Evolutionary conservation across 1,140 invertebrate species (phyloP).

Genomic region (Heliothis subflexa): DNA sequence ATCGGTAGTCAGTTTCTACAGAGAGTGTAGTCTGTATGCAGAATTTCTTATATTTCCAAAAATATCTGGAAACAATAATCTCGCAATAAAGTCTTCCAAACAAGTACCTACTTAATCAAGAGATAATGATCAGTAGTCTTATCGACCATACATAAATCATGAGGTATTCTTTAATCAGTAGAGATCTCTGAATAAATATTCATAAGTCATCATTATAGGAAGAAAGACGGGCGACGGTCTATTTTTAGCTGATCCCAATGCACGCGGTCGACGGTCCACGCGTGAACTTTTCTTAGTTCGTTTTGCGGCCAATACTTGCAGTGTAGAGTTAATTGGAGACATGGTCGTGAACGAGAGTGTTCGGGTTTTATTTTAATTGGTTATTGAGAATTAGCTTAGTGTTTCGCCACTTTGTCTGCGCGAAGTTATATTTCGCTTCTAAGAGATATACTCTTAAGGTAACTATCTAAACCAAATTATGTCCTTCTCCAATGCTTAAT

Average conservation of each 20-base stretch:
- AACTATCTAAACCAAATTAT: too few species aligned
- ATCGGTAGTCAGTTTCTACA: not conserved
- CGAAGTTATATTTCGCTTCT: too few species aligned
- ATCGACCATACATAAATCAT: too few species aligned
- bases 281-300: slow-evolving; percentile 15
- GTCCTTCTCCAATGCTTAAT: too few species aligned
- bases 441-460: too few species aligned
- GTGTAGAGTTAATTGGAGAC: slow-evolving; percentile 21
- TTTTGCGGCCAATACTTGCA: slow-evolving; percentile 11
- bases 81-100: too few species aligned
- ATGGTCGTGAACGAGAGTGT: not conserved
- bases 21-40: too few species aligned
- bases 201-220: slow-evolving; percentile 32
- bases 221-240: slow-evolving; percentile 15
- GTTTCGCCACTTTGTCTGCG: not conserved
- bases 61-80: too few species aligned
- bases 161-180: not conserved
- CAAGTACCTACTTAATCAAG: too few species aligned
- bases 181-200: not conserved
- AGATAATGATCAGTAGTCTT: too few species aligned
- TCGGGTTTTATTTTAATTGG: not conserved
- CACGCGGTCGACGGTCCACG: not conserved
- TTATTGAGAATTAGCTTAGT: not conserved
- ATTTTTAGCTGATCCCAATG: slow-evolving; percentile 22
- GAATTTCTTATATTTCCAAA: too few species aligned